These are phyloP conservation scores for Drosophila tanythrix DNA, from an alignment of 2,888 invertebrate species.

Conservation along the genomic window DNA sequence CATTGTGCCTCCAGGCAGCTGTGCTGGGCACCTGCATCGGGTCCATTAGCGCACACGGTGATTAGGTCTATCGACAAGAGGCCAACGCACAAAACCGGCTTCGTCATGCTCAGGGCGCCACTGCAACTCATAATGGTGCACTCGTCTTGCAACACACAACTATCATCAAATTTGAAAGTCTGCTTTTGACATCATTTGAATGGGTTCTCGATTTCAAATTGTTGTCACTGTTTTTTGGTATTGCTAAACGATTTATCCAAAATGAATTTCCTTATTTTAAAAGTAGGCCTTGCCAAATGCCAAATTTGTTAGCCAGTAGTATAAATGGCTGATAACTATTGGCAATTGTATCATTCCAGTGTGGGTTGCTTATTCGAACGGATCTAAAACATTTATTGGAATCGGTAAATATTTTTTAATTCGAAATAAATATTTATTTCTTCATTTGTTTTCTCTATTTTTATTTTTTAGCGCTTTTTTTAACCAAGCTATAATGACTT, in stretches of 20 bases:
- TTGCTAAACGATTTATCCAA: no score
- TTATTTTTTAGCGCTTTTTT: conserved; percentile 21
- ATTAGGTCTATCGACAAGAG: conserved; percentile 88
- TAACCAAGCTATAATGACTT: conserved; percentile 20
- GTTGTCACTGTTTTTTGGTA: neutral
- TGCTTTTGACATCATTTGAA: conserved; percentile 40
- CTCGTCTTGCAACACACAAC: neutral
- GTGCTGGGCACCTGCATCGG: conserved; percentile 87
- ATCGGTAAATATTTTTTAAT: conserved; percentile 23
- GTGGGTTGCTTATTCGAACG: conserved; percentile 2
- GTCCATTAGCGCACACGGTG: conserved; percentile 86
- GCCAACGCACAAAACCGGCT: conserved; percentile 86
- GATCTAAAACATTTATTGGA: conserved; percentile 9
- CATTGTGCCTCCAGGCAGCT: conserved; percentile 86
- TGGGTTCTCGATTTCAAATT: neutral
- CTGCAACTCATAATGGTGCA: conserved; percentile 20
- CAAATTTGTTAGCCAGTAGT: neutral
- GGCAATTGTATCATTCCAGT: conserved; percentile 13
- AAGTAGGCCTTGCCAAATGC: conserved; percentile 25
- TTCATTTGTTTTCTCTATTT: neutral
- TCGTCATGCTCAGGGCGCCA: conserved; percentile 41
- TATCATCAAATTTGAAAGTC: neutral
- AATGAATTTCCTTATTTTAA: neutral
- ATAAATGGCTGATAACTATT: neutral
- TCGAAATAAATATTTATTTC: neutral